phyloP scores from a whole-genome alignment of 2,888 invertebrate genomes.

The Hemithea aestivaria region DNA sequence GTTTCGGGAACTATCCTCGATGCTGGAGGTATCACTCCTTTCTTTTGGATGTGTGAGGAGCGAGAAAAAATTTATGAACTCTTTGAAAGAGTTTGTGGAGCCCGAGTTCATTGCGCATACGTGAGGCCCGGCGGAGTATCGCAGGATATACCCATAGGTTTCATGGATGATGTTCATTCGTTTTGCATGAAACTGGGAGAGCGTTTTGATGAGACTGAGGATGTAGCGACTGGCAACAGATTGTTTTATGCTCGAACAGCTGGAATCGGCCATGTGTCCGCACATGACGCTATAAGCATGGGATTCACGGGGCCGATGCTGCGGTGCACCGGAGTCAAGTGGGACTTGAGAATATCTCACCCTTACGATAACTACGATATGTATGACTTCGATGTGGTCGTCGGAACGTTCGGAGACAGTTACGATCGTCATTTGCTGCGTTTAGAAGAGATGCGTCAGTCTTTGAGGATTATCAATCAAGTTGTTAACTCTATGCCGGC shows the following conservation, averaged over 20 bases:
- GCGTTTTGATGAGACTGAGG: slow-evolving; percentile 91
- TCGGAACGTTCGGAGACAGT: slow-evolving; percentile 90
- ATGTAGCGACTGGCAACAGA: slow-evolving; percentile 86
- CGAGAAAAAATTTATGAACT: slow-evolving; percentile 92
- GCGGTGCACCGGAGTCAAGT: slow-evolving; percentile 89
- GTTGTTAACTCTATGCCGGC: slow-evolving; percentile 90
- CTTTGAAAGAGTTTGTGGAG: slow-evolving; percentile 90
- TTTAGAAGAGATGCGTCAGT: slow-evolving; percentile 86
- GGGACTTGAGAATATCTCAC: slow-evolving; percentile 89
- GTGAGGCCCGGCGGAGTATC: slow-evolving; percentile 90
- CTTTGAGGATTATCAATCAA: slow-evolving; percentile 87
- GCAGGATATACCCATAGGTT: slow-evolving; percentile 78
- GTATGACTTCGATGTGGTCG: slow-evolving; percentile 90
- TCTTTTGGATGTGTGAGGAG: slow-evolving; percentile 95
- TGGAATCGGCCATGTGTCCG: slow-evolving; percentile 84
- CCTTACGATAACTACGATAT: slow-evolving; percentile 92
- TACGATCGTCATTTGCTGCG: slow-evolving; percentile 89
- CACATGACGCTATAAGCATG: slow-evolving; percentile 87
- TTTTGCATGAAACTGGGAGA: slow-evolving; percentile 83
- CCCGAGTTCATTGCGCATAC: slow-evolving; percentile 91
- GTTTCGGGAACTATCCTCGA: slow-evolving; percentile 87
- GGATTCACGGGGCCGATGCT: slow-evolving; percentile 87
- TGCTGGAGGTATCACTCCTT: slow-evolving; percentile 91
- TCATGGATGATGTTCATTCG: slow-evolving; percentile 88
- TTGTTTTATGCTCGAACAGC: slow-evolving; percentile 82